These are phyloP conservation scores for Malachius bipustulatus DNA, from an alignment of 2,888 invertebrate genomes.

Conservation along the genomic window DNA sequence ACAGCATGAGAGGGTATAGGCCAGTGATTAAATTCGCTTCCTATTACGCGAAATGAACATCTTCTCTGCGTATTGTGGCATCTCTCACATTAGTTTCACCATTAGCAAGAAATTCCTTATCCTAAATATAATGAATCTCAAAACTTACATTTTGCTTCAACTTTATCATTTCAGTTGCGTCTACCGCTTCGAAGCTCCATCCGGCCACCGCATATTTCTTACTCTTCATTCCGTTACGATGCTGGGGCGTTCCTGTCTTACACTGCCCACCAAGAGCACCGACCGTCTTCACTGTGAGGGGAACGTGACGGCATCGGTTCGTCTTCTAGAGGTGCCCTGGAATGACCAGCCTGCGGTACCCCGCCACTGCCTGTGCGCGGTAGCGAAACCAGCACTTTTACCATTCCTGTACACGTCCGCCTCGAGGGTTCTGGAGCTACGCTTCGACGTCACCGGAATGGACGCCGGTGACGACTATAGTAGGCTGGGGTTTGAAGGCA, in stretches of 20 bases:
- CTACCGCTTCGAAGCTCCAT: conserved; percentile 77
- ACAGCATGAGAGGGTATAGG: too few relatives aligned
- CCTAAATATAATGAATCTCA: too few relatives aligned
- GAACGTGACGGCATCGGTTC: conserved; percentile 54
- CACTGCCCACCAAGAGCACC: conserved; percentile 50
- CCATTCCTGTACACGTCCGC: conserved; percentile 69
- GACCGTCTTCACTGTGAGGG: conserved; percentile 61
- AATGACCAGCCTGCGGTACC: conserved; percentile 56
- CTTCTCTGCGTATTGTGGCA: too few relatives aligned
- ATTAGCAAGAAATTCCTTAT: too few relatives aligned
- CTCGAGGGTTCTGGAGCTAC: conserved; percentile 64
- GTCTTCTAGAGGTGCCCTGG: conserved; percentile 70
- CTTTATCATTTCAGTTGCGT: conserved; percentile 53
- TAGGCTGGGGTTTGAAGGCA: conserved; percentile 72
- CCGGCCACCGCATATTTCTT: conserved; percentile 67
- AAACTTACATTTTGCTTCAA: not conserved
- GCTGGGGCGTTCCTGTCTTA: conserved; percentile 41
- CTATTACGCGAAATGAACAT: too few relatives aligned
- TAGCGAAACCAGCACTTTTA: conserved; percentile 34
- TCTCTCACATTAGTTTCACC: too few relatives aligned
- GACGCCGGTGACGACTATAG: conserved; percentile 75
- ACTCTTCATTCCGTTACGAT: conserved; percentile 60
- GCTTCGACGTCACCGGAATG: conserved; percentile 75
- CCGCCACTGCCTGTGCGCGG: conserved; percentile 70
- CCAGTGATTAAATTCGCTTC: too few relatives aligned